Evolutionary conservation across 2,113 vertebrate genomes (phyloP), one percentile per base, ranked within the genome.

Genomic region (Triplophysa dalaica): DNA sequence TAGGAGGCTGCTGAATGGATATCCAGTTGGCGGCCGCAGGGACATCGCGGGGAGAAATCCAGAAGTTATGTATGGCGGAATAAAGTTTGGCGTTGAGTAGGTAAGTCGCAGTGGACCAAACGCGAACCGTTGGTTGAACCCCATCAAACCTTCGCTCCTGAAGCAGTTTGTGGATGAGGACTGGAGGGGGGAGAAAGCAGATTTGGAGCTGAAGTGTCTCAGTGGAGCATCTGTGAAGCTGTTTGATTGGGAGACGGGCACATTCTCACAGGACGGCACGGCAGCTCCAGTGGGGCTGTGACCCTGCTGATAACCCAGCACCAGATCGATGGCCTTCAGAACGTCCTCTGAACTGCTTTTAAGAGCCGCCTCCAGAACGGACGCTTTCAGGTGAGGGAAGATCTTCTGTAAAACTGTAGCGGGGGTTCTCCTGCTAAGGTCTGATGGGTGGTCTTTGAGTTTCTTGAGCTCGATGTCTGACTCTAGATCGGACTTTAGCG

Each of bases 401-500:
- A 97, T 94, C 86, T 91, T 96, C 66, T 84, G 90, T 83, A 97
- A 93, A 75, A 97, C 94, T 11, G 93, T 92, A 7, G 93, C 89
- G 72, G 94, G 94, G 69, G 95, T 82, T 80, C 7, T 67, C 67
- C 50, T 62, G 60, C 60, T 79, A 87, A 19, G 10, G 45, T 81
- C n/a, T 1, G 70, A 67, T 12, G 52, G 60, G n/a, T 85, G 83
- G 48, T 92, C 91, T 77, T 86, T 93, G 24, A 82, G 84, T 84
- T 92, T 95, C 50, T 95, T 94, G 1, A 88, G 93, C 84, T 96
- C 95, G 65, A 92, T 94, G 80, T 94, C 94, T 0, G 95, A 95
- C 87, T 96, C 95, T 38, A 90, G 84, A 67, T 95, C 94, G 5
- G 94, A 92, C 8, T 91, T 94, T 1, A 90, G 85, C 9, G 94